phyloP scores from a whole-genome alignment of 2,888 invertebrate genomes.

The Drosophila vallismaia region DNA sequence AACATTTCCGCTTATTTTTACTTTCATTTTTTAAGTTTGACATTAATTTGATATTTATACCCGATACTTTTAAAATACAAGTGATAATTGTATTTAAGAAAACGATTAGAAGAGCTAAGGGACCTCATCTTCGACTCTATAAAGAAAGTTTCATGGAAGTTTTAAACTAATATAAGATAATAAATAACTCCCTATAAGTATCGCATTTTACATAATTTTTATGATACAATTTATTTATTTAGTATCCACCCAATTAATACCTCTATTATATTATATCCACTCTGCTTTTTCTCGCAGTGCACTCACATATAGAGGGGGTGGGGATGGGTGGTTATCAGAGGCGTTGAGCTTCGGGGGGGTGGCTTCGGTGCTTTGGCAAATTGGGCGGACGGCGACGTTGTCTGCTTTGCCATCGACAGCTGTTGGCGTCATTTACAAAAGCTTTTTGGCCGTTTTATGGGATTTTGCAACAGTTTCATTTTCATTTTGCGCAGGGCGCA shows the following conservation, averaged over 20 bases:
- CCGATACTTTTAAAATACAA: too few species aligned
- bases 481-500: conserved; percentile 64
- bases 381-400: conserved; percentile 58
- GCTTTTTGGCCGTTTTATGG: conserved; percentile 80
- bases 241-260: neutral
- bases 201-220: too few species aligned
- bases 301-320: conserved; percentile 22
- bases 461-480: conserved; percentile 78
- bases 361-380: conserved; percentile 41
- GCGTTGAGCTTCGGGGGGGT: neutral
- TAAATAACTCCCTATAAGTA: too few species aligned
- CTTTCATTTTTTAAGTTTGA: too few species aligned
- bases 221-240: neutral
- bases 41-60: too few species aligned
- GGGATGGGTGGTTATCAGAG: neutral
- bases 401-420: conserved; percentile 74
- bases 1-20: too few species aligned
- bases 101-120: too few species aligned
- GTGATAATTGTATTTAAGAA: too few species aligned
- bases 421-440: conserved; percentile 79
- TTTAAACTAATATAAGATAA: too few species aligned
- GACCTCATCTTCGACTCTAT: too few species aligned
- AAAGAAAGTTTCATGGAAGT: too few species aligned
- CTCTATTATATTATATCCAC: neutral
- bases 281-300: neutral